phyloP scores from a whole-genome alignment of 2,888 invertebrate species.

The Scaptomyza caliginosa region DNA sequence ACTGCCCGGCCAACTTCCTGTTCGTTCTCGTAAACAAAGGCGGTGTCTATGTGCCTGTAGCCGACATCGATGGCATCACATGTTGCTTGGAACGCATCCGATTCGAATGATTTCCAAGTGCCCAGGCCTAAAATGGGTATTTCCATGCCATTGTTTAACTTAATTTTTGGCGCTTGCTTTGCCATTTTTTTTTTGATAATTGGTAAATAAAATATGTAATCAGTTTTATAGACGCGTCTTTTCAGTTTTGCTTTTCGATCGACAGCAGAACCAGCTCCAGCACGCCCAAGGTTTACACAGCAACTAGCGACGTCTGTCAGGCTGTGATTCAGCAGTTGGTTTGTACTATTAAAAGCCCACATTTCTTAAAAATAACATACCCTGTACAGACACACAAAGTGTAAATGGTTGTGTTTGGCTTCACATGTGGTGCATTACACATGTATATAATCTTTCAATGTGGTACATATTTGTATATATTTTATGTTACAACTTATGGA shows the following conservation, averaged over 20 bases:
- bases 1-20: slow-evolving; percentile 84
- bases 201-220: slow-evolving; percentile 20
- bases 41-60: slow-evolving; percentile 86
- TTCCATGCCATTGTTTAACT: slow-evolving; percentile 87
- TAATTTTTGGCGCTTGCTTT: slow-evolving; percentile 85
- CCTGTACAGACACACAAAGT: no score
- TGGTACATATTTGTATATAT: no score
- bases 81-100: slow-evolving; percentile 81
- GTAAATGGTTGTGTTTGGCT: no score
- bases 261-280: slow-evolving; percentile 38
- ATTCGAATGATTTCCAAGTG: slow-evolving; percentile 85
- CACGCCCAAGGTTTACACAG: slow-evolving; percentile 46
- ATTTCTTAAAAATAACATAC: slow-evolving; percentile 5
- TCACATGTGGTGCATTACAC: no score
- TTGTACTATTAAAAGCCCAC: slow-evolving; percentile 8
- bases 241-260: slow-evolving; percentile 1
- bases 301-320: slow-evolving; percentile 46
- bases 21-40: slow-evolving; percentile 85
- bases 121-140: slow-evolving; percentile 90
- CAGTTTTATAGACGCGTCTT: slow-evolving; percentile 6
- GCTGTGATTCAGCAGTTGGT: slow-evolving; percentile 52
- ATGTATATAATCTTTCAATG: no score
- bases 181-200: slow-evolving; percentile 61
- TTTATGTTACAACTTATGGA: no score
- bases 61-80: slow-evolving; percentile 85